phyloP scores from a whole-genome alignment of 2,888 invertebrate genomes.

The Drosophila algonquin region DNA sequence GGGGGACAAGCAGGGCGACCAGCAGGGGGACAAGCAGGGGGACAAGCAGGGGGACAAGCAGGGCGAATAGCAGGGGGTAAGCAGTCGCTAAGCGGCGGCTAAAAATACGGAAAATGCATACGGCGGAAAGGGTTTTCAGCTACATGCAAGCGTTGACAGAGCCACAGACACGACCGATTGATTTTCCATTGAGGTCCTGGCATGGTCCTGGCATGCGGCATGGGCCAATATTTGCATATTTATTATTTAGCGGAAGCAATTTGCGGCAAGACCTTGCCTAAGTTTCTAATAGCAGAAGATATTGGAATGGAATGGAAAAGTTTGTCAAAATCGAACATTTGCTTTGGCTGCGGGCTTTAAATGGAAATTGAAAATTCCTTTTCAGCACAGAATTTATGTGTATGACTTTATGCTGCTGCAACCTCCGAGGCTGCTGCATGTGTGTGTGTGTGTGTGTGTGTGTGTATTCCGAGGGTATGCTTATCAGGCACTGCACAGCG shows the following conservation, averaged over 20 bases:
- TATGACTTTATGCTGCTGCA: constrained; percentile 68
- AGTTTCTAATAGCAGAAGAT: neutral
- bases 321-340: constrained; percentile 52
- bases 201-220: neutral
- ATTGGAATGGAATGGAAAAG: constrained; percentile 12
- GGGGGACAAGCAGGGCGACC: too few relatives aligned
- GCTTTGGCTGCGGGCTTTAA: constrained; percentile 35
- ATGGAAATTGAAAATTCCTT: constrained; percentile 50
- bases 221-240: constrained; percentile 38
- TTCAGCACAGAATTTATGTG: constrained; percentile 64
- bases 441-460: constrained; percentile 15
- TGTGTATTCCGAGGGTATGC: constrained; percentile 25
- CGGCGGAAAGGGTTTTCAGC: neutral
- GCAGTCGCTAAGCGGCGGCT: constrained; percentile 15
- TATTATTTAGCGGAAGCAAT: constrained; percentile 38
- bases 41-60: too few relatives aligned
- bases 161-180: constrained; percentile 13
- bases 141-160: constrained; percentile 3
- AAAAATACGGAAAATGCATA: constrained; percentile 32
- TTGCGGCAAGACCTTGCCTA: constrained; percentile 37
- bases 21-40: too few relatives aligned
- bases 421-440: constrained; percentile 12
- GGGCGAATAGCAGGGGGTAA: neutral
- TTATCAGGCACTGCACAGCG: constrained; percentile 73
- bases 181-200: constrained; percentile 10